Evolutionary conservation across 2,797 vertebrate genomes (phyloP), one percentile per base, ranked within the genome.

Genomic region (Poeciliopsis paucimaculata): DNA sequence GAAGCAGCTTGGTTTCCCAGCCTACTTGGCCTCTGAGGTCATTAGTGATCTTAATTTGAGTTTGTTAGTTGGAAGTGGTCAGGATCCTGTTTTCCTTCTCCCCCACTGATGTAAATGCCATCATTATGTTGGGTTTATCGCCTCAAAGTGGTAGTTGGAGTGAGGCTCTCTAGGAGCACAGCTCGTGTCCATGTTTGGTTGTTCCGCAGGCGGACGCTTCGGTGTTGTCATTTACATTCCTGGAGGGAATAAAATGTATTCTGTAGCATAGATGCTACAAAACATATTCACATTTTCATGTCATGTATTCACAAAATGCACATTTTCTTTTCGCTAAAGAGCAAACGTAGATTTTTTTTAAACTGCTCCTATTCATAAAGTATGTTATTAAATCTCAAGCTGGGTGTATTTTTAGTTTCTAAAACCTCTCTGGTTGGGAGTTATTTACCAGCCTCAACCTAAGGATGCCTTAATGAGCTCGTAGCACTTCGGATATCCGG

Each of bases 401-500:
- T 77, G 36, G 12, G 68, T 9, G 45, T 88, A 87, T 87, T 84
- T 92, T 90, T 80, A 73, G 79, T 28, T 39, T 49, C 70, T 86
- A 78, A 78, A 41, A 75, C 75, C 71, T 77, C 23, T 76, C 49
- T 28, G 45, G 53, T 51, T 20, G 81, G 84, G 79, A 80, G 88
- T 92, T 93, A 91, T 90, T 91, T 90, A 84, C 92, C 88, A 91
- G 81, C 84, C 81, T 85, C 82, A 82, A 49, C 87, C 90, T 95
- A 93, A 94, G 94, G 91, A 83, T 89, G 87, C 82, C 86, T 82
- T 43, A 76, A 87, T 88, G 85, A 89, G 84, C 82, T 82, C 79
- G 78, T 39, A 84, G 83, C 86, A 83, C 88, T 95, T 92, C 91
- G 92, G 93, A 95, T 93, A 95, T 96, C 95, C 95, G 94, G 91